phyloP scores from a whole-genome alignment of 2,797 vertebrate species.

The Macropodus opercularis region DNA sequence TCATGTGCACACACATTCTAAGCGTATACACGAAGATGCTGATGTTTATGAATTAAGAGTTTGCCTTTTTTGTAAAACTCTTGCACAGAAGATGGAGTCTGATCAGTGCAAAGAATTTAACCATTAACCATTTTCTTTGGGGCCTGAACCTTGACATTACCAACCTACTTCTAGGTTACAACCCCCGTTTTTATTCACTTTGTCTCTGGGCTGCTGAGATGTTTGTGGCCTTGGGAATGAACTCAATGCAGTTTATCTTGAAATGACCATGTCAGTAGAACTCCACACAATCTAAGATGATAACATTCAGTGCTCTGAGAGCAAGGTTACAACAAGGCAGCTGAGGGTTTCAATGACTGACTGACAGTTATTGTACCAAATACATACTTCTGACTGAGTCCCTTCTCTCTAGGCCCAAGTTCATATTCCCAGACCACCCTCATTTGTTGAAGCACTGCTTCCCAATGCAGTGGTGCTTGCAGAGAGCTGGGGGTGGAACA shows the following conservation, averaged over 20 bases:
- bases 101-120: constrained; percentile 39
- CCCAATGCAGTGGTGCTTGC: constrained; percentile 71
- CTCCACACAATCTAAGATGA: constrained; percentile 75
- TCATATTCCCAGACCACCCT: constrained; percentile 66
- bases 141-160: constrained; percentile 63
- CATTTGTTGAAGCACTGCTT: constrained; percentile 72
- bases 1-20: constrained; percentile 53
- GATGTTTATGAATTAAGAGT: constrained; percentile 57
- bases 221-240: constrained; percentile 75
- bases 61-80: constrained; percentile 42
- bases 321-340: constrained; percentile 76
- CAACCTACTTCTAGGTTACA: constrained; percentile 38
- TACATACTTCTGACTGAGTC: constrained; percentile 33
- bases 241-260: constrained; percentile 56
- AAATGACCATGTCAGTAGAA: constrained; percentile 73
- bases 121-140: constrained; percentile 52
- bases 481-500: constrained; percentile 78
- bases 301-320: constrained; percentile 75
- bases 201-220: constrained; percentile 36
- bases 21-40: constrained; percentile 47
- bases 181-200: constrained; percentile 39
- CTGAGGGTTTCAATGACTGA: constrained; percentile 71
- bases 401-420: constrained; percentile 26
- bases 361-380: constrained; percentile 66
- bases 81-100: constrained; percentile 38